Evolutionary conservation across 2,888 invertebrate species (phyloP), one percentile per base, ranked within the genome.

Genomic region (Drosophila borealis): DNA sequence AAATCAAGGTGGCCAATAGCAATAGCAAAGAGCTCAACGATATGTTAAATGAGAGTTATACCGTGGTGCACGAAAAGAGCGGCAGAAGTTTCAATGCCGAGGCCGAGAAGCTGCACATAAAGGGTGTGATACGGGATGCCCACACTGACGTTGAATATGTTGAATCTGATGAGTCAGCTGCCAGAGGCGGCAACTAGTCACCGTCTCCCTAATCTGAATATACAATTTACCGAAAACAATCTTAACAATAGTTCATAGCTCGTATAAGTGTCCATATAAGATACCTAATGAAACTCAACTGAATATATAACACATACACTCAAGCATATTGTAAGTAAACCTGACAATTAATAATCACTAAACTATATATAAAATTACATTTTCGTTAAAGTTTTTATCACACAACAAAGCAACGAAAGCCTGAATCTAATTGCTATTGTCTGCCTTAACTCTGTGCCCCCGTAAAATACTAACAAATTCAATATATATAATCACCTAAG

Each of bases 91-190:
- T 93, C 67, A 92, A 93, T 86, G 73, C 91, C 4, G 93, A 93
- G 39, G 89, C 92, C 11, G 94, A 94, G 80, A 92, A 92, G 61
- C 87, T 93, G 80, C 93, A 94, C 81, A 90, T 94, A 10, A 94
- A 94, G 89, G 93, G 93, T 49, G 91, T 93, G 68, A 90, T 91
- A 50, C 89, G 90, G 33, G 93, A 94, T 57, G 90, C 90, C 29
- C 89, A 92, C 53, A 94, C 94, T 4, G 94, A 94, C 85, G 89
- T 93, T 54, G 94, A 94, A 87, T 94, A 94, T 81, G 86, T 93
- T 53, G 93, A 93, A 49, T 91, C 91, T 14, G 92, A 92, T 60
- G 92, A 92, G 70, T 84, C 87, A 50, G 81, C 80, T 25, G 87
- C 90, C 42, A 80, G 80, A 71, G 89, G 88, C 67, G 83, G 84